Base-by-base conservation (phyloP, 2,113 vertebrate species). In the Varanus komodoensis region DNA sequence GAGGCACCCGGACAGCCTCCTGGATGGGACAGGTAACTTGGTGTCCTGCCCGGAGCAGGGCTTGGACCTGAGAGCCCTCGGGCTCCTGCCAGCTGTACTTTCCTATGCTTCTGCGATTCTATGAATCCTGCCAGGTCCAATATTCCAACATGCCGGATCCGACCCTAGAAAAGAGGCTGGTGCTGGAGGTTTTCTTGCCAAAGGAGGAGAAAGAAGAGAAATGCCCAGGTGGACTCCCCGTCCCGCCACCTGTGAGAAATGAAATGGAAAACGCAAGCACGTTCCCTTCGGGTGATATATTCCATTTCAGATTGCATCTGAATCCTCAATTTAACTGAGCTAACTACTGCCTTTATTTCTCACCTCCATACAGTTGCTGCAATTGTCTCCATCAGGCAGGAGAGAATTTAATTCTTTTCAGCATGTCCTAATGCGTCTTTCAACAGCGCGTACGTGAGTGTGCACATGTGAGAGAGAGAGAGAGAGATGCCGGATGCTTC, bases 391-490 rank as follows among this genome's bases (percentile, higher is more conserved):
- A 87, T 71, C 86, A 4, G 48, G 25, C 84, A 87, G 89, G 87
- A 54, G 14, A 88, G 84, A 74, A 34, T 84, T 79, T 74, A 0
- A 0, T 85, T 88, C 84, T 80, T 90, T 29, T 2, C 29, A 57
- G 84, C 8, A 8, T 32, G 87, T 83, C 54, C 64, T 80, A 80
- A 44, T 57, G 86, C 87, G 80, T 3, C 79, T 89, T 89, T 90
- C 88, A 86, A 93, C 91, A 94, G 81, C 32, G 85, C 84, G 3
- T 54, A 11, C 14, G n/a, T 74, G 17, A 34, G n/a, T 74, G n/a
- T n/a, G 32, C 15, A 15, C n/a, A 8, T n/a, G 89, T 3, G 77
- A 81, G 93, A 89, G 82, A 82, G 74, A 88, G 87, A 85, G 29
- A 69, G 11, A 19, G 12, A 29, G 5, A 19, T 34, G 78, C 25